Evolutionary conservation across 2,888 invertebrate genomes (phyloP).

Genomic region (Catocala sponsa): DNA sequence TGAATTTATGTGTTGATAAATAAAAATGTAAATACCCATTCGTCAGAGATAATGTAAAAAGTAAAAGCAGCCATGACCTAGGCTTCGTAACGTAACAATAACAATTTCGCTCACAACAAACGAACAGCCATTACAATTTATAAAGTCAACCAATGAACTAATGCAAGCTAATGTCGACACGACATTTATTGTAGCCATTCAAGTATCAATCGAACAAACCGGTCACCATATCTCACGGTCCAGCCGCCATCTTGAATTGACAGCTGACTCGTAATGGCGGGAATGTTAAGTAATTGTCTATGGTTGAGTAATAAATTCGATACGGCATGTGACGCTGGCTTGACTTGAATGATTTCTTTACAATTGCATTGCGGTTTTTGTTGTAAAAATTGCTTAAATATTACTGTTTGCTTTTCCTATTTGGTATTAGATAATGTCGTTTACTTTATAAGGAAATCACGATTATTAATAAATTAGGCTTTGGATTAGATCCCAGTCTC

Average conservation of each 20-base stretch:
- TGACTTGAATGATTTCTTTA: constrained; percentile 52
- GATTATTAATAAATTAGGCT: no score
- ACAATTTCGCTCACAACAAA: constrained; percentile 15
- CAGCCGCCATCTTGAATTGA: constrained; percentile 68
- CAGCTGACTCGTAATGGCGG: constrained; percentile 69
- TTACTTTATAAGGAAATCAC: neutral
- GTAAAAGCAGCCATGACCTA: constrained; percentile 34
- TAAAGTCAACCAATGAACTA: constrained; percentile 35
- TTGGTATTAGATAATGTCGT: constrained; percentile 5
- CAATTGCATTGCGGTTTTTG: constrained; percentile 47
- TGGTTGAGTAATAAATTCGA: constrained; percentile 70
- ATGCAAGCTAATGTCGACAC: constrained; percentile 44
- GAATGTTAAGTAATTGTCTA: constrained; percentile 69
- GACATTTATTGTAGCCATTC: constrained; percentile 57
- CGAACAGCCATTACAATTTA: constrained; percentile 19
- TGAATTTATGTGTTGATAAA: no score
- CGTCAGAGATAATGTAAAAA: constrained; percentile 19
- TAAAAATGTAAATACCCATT: no score
- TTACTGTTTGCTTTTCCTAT: constrained; percentile 6
- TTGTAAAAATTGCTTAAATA: constrained; percentile 16
- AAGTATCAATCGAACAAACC: constrained; percentile 60
- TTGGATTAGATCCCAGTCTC: no score
- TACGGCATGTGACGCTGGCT: constrained; percentile 58
- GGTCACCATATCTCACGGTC: constrained; percentile 66
- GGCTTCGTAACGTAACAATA: constrained; percentile 13